Conservation (phyloP, 2,113 vertebrate species). For the Oreocharis arfaki region DNA sequence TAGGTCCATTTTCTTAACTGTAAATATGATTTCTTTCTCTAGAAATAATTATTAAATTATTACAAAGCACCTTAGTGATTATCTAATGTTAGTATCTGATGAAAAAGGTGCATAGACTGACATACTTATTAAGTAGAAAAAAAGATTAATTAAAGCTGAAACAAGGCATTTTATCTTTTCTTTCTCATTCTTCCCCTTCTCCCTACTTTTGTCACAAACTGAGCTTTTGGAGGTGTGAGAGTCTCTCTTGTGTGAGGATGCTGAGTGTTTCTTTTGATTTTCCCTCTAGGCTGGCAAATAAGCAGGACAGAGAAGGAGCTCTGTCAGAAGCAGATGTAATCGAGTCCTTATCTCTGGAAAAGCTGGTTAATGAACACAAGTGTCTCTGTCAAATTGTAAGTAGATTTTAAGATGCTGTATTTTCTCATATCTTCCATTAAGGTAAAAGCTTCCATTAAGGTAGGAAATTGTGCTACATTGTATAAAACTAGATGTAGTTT, state of each 20-base stretch:
- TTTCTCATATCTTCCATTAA: background rate
- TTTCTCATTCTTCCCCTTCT: background rate
- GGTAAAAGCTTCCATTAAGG: background rate
- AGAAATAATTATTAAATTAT: background rate
- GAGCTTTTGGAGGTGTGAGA: background rate
- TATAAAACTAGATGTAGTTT: background rate
- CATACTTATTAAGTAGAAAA: background rate
- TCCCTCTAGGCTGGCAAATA: constrained; percentile 86
- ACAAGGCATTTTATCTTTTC: background rate
- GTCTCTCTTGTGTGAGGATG: background rate
- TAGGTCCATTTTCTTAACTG: background rate
- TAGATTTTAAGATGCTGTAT: background rate
- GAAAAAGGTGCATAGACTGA: background rate
- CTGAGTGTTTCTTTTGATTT: background rate
- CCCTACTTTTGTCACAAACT: background rate
- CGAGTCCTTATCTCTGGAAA: constrained; percentile 90
- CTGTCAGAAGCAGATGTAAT: constrained; percentile 91
- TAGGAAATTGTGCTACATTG: background rate
- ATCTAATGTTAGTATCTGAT: background rate
- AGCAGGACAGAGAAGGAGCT: constrained; percentile 92
- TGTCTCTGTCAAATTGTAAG: constrained; percentile 94
- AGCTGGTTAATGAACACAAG: constrained; percentile 92
- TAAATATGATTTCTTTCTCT: background rate
- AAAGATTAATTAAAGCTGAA: background rate
- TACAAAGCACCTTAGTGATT: background rate